Evolutionary conservation across 2,888 invertebrate genomes (phyloP), one percentile per base, ranked within the genome.

Genomic region (Cataglyphis altisquamis): DNA sequence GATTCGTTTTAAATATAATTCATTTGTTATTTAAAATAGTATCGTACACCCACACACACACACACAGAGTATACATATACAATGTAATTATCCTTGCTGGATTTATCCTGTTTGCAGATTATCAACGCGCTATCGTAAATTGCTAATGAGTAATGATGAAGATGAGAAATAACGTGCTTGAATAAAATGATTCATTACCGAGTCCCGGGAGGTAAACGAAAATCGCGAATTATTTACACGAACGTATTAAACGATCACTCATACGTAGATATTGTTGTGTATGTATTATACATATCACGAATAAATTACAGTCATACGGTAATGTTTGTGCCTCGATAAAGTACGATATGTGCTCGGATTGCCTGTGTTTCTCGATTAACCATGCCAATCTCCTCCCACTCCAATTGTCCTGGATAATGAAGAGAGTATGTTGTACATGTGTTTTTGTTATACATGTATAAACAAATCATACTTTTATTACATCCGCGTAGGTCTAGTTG

Each of bases 71-170:
- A 63, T 21, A 64, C 18, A 36, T n/a, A 12, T 66, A 66, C 39
- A 9, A n/a, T 18, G 5, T 25, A 9, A 67, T 77, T 77, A 68
- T 12, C 29, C 39, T 4, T n/a, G 18, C n/a, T 67, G 29, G 2
- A 6, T 45, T 74, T 66, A 74, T 75, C 66, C 48, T 75, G 45
- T 75, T 75, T 75, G 8, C 74, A 8, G 55, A 68, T 77, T 77
- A 77, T 68, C 55, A n/a, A n/a, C 25, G 52, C 29, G 39, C 55
- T 55, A 41, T 77, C 39, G 39, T 77, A 77, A 77, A 77, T 80
- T 72, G 72, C 73, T 80, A 80, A 80, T 80, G 72, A 72, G 60
- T 60, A 80, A 72, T 80, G 45, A 80, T 25, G 72, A 80, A 80
- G 78, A 72, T 80, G 78, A 80, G 78, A 60, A 80, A 80, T 72